Evolutionary conservation across 2,888 invertebrate genomes (phyloP).

Genomic region (Drosophila cracens): DNA sequence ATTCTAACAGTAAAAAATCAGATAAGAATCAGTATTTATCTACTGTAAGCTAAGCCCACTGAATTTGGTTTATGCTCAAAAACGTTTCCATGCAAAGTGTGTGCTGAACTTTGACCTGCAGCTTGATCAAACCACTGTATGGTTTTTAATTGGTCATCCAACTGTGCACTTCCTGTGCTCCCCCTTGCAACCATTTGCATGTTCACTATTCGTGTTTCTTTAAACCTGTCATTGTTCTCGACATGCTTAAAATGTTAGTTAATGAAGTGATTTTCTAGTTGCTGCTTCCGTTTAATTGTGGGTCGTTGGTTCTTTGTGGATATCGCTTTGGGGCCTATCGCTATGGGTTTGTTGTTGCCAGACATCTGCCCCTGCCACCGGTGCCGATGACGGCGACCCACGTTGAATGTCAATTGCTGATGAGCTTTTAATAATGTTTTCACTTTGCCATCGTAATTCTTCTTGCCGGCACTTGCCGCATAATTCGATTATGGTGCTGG

Average conservation of each 20-base stretch:
- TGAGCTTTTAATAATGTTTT: constrained; percentile 79
- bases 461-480: constrained; percentile 69
- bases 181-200: background rate
- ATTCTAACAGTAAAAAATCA: background rate
- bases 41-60: background rate
- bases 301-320: constrained; percentile 17
- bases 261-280: constrained; percentile 71
- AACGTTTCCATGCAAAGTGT: background rate
- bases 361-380: background rate
- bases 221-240: constrained; percentile 20
- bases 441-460: constrained; percentile 74
- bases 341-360: background rate
- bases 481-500: constrained; percentile 76
- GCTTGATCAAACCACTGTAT: background rate
- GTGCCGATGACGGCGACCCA: constrained; percentile 36
- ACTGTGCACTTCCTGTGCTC: constrained; percentile 7
- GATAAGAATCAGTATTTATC: background rate
- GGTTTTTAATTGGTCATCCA: constrained; percentile 1
- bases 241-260: constrained; percentile 53
- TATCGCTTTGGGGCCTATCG: background rate
- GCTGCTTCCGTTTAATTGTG: constrained; percentile 73
- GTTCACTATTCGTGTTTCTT: background rate
- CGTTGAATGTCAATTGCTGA: constrained; percentile 76
- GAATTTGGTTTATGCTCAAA: background rate
- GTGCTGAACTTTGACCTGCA: background rate